Evolutionary conservation across 2,113 vertebrate genomes (phyloP), one percentile per base, ranked within the genome.

Genomic region (Fulica atra): DNA sequence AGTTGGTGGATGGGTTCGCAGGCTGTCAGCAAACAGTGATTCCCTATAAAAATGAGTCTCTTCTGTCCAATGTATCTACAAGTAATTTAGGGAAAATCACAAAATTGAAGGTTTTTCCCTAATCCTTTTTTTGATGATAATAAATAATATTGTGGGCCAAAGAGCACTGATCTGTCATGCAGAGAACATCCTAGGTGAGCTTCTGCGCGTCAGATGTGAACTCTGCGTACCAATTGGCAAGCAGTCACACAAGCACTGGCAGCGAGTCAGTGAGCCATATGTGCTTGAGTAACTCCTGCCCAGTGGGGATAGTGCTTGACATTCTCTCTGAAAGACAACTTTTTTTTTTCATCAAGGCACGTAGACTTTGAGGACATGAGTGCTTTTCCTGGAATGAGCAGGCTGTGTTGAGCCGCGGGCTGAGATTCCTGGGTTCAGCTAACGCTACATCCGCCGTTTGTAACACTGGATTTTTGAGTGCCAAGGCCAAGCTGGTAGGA

Each of bases 261-360:
- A 89, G 71, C 33, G 28, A 84, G 51, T 84, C 80, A 61, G 40
- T 51, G 83, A 93, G 46, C 83, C 44, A 64, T 92, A 59, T 68
- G 69, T 74, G 60, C 83, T 89, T 74, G 60, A 92, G 77, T 84
- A 56, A 60, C 24, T 95, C 65, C 69, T 84, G 88, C 72, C 69
- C 76, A 87, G 56, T 64, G 69, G 66, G 88, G 38, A 38, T 42
- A 86, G 36, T 0, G 9, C 68, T 81, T 84, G 64, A 68, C 16
- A 44, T 86, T 79, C 48, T 87, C 69, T 78, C 77, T 68, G 72
- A 84, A 96, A 87, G 38, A 60, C 18, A 89, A 74, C 31, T 51
- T 81, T 81, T 94, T 91, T 88, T 89, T 46, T 93, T 93, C 82
- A 77, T n/a, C 29, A 94, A 81, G 81, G 60, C 86, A 88, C 4